Percentiles rank a stretch among this genome's conserved stretches.
phyloP scores from a whole-genome alignment of 2,113 vertebrate genomes.

The Tragelaphus imberbis region DNA sequence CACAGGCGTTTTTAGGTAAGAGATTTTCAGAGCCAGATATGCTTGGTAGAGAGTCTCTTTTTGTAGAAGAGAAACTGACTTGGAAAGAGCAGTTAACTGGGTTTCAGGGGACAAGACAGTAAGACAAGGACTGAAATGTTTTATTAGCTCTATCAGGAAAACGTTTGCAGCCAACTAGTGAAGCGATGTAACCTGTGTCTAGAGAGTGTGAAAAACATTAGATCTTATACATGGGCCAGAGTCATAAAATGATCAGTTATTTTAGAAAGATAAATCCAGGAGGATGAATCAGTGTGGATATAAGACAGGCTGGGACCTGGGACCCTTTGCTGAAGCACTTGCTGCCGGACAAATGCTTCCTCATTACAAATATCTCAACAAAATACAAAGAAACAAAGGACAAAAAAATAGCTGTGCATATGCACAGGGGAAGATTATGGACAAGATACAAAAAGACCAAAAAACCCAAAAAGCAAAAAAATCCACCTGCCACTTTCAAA shows the following conservation, averaged over 20 bases:
- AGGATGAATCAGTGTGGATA: not conserved
- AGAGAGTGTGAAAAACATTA: not conserved
- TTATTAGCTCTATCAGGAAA: not conserved
- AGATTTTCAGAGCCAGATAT: not conserved
- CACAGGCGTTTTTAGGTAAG: too few species aligned
- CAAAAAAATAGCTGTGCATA: not conserved
- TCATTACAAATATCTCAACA: not conserved
- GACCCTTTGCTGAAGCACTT: not conserved
- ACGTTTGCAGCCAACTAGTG: accelerated
- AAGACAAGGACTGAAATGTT: not conserved
- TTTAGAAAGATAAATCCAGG: not conserved
- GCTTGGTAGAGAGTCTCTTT: not conserved
- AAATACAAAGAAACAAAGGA: not conserved
- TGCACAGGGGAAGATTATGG: not conserved
- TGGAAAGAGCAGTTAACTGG: not conserved
- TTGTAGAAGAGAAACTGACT: not conserved
- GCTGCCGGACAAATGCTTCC: not conserved
- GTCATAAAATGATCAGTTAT: not conserved
- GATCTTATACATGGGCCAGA: not conserved
- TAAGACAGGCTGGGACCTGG: not conserved
- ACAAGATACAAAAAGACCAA: not conserved
- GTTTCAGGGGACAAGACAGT: not conserved
- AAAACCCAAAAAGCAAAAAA: not conserved
- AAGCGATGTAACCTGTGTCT: not conserved
- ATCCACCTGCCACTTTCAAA: not conserved